Evolutionary conservation across 1,140 invertebrate species (phyloP).

Genomic region (Diabrotica virgifera): DNA sequence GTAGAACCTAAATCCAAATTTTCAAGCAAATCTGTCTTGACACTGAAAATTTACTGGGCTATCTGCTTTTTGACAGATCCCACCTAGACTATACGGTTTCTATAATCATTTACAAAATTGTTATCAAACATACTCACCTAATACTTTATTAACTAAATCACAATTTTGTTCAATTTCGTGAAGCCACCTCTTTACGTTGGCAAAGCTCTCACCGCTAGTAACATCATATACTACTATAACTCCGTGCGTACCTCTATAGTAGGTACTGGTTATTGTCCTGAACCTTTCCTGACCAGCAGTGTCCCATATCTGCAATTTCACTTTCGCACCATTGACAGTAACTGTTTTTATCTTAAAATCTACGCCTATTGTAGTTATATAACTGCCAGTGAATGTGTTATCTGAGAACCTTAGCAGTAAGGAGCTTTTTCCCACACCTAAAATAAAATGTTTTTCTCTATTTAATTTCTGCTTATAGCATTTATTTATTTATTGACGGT

Average conservation of each 20-base stretch:
- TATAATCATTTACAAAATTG: too few relatives aligned
- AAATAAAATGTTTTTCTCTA: slow-evolving; percentile 41
- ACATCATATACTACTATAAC: slow-evolving; percentile 99
- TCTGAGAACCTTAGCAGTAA: slow-evolving; percentile 95
- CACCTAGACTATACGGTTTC: too few relatives aligned
- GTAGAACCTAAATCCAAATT: too few relatives aligned
- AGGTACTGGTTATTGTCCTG: slow-evolving; percentile 93
- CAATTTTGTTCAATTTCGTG: slow-evolving; percentile 99
- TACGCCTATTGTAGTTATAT: slow-evolving; percentile 99
- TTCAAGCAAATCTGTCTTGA: too few relatives aligned
- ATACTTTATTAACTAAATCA: slow-evolving; percentile 98
- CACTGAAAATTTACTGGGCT: too few relatives aligned
- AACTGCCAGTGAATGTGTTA: slow-evolving; percentile 96
- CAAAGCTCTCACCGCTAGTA: slow-evolving; percentile 97
- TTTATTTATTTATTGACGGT: too few relatives aligned
- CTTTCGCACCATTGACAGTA: slow-evolving; percentile 88
- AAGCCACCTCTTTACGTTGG: slow-evolving; percentile 96
- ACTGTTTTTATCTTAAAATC: slow-evolving; percentile 99
- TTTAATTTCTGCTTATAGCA: too few relatives aligned
- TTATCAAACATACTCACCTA: slow-evolving; percentile 63
- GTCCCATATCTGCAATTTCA: slow-evolving; percentile 99
- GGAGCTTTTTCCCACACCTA: slow-evolving; percentile 98
- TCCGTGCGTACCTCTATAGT: slow-evolving; percentile 98
- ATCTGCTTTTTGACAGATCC: too few relatives aligned
- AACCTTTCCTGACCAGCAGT: slow-evolving; percentile 93